phyloP scores from a whole-genome alignment of 2,888 invertebrate species.

The Tricholauxania praeusta region DNA sequence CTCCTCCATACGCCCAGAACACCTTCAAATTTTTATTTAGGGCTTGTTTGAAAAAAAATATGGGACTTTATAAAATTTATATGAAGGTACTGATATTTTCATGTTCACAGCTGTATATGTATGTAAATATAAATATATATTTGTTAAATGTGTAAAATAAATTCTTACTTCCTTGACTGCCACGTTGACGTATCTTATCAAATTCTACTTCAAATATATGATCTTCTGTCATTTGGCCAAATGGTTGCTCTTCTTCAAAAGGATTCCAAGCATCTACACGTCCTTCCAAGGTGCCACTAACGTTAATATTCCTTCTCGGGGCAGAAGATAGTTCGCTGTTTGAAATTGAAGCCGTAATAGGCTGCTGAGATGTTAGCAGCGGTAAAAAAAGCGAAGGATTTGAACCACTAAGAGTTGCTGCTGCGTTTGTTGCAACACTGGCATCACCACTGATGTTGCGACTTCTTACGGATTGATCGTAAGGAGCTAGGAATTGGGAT shows the following conservation, averaged over 20 bases:
- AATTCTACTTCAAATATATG: constrained; percentile 86
- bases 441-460: constrained; percentile 51
- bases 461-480: constrained; percentile 76
- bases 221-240: constrained; percentile 82
- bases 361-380: constrained; percentile 34
- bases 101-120: no score
- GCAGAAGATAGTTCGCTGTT: constrained; percentile 62
- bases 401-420: constrained; percentile 52
- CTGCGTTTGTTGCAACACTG: constrained; percentile 33
- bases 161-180: constrained; percentile 78
- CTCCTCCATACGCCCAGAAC: no score
- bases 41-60: no score
- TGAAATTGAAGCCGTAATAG: constrained; percentile 61
- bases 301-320: constrained; percentile 41
- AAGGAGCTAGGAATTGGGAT: constrained; percentile 80
- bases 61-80: no score
- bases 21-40: no score
- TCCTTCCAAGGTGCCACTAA: constrained; percentile 58
- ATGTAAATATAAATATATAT: neutral
- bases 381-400: constrained; percentile 63
- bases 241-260: constrained; percentile 82
- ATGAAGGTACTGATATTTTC: no score
- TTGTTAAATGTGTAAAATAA: constrained; percentile 1
- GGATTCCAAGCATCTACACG: constrained; percentile 83
- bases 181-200: constrained; percentile 82